Base-by-base conservation (phyloP, 2,888 invertebrate genomes). In the Torymus tubicola region DNA sequence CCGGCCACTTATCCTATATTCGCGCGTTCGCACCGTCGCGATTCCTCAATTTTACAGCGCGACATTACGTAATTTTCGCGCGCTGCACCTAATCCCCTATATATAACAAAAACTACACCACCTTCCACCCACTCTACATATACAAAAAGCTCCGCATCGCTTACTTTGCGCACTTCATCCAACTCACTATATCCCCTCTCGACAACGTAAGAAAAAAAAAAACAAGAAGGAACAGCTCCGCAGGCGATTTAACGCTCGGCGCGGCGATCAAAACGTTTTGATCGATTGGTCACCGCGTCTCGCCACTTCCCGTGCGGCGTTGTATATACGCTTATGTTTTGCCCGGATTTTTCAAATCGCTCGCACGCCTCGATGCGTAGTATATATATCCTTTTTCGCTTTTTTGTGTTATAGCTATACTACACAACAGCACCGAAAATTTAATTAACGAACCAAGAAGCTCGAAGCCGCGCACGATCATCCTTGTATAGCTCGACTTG, bases 361-460 rank as follows among this genome's bases (percentile, higher is more conserved):
- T 53, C 72, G 68, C 78, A 60, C 78, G 78, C 73, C 70, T 55
- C 18, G 31, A n/a, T n/a, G n/a, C n/a, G n/a, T n/a, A n/a, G n/a
- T 67, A 68, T 31, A 8, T 8, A 5, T 71, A 72, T 78, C 24
- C 42, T 12, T 50, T n/a, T 16, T 13, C 12, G 3, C 10, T 42
- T 21, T 18, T 14, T 12, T 12, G 18, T 18, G 21, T 18, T 72
- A 3, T 14, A 16, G 74, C 10, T 50, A 57, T 18, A 53, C 14
- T 42, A 13, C 71, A 53, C 58, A n/a, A 31, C 42, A 24, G 14
- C 61, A 2, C 58, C 71, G 74, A 63, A 83, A 83, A 83, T 83
- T 83, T 79, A 83, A 83, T 83, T 83, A 83, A 83, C 83, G 81
- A 83, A 79, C 69, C 83, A 81, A 80, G 81, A 81, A 82, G 73